Base-by-base conservation (phyloP, 2,797 vertebrate genomes). In the Manis javanica region DNA sequence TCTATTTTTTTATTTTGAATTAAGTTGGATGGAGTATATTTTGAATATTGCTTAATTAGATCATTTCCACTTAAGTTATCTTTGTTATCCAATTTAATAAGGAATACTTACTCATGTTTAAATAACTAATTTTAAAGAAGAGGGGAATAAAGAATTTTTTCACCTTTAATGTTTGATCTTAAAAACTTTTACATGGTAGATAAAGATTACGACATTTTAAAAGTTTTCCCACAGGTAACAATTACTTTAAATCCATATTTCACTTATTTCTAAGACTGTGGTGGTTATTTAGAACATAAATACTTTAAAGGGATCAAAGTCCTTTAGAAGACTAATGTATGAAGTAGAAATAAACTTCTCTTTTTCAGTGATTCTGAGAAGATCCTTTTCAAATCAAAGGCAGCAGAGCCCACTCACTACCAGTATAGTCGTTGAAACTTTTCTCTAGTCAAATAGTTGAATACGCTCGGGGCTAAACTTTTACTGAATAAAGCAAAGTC, bases 201-300 rank as follows among this genome's bases (percentile, higher is more conserved):
- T 97, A 97, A 96, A 98, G 92, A 98, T 97, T 96, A 94, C 89
- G 93, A 96, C 64, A 94, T 98, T 98, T 97, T 98, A 97, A 96
- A 97, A 96, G 94, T 98, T 98, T 98, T 98, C 98, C 98, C 98
- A 98, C 98, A 97, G 97, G 98, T 98, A 90, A 98, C 98, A 98
- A 98, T 98, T 99, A 98, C 98, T 98, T 98, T 97, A 98, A 98
- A 98, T 98, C 88, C 97, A 97, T 68, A 95, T 98, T 98, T 98
- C 72, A 96, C 85, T 97, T 98, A 98, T 98, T 98, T 98, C 96
- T 98, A 97, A 97, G 98, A 98, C 95, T 94, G 66, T 95, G 88
- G 79, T 97, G 96, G 97, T 97, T 98, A 98, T 98, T 98, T 98
- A 98, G 94, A 98, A 89, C 71, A 97, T 96, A 95, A 98, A 98